Base-by-base conservation (phyloP, 2,113 vertebrate genomes). In the Thryonomys swinderianus region DNA sequence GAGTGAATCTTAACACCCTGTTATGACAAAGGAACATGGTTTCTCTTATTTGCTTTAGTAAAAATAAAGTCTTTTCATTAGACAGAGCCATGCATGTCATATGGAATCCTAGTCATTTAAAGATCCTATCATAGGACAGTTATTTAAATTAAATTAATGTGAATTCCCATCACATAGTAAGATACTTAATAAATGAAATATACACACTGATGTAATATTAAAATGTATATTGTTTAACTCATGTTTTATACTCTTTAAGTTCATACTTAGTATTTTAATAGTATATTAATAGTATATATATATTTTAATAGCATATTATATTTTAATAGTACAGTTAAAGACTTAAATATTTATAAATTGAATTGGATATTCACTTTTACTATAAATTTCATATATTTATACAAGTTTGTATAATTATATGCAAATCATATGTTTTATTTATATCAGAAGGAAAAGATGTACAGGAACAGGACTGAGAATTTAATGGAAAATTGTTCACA, bases 311-410 rank as follows among this genome's bases (percentile, higher is more conserved):
- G 96, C 97, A 91, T 96, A 83, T n/a, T n/a, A n/a, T n/a, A 93
- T 92, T 98, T 97, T 96, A 95, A 96, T 96, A 96, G 67, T 66
- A 66, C 97, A 27, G 89, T 81, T 97, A 95, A 98, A 97, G 94
- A 92, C 97, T 92, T 74, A 89, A 97, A 89, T 97, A 97, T 96
- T 95, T 55, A 85, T 83, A 90, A 81, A 78, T 67, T 81, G 84
- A 85, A 91, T 88, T 96, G 23, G 59, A 51, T 17, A 88, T 97
- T 97, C 90, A 53, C 18, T 27, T 74, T 95, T 18, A 4, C 55
- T 80, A 64, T 80, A 55, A 88, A 90, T 91, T 66, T 37, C 34
- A 55, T 30, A 18, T 88, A 61, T 74, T 55, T 83, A 83, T 53
- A 89, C 12, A 85, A 57, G 7, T 23, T 5, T 85, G 9, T 80